Evolutionary conservation across 2,113 vertebrate genomes (phyloP), one percentile per base, ranked within the genome.

Genomic region (Myiozetetes cayanensis): DNA sequence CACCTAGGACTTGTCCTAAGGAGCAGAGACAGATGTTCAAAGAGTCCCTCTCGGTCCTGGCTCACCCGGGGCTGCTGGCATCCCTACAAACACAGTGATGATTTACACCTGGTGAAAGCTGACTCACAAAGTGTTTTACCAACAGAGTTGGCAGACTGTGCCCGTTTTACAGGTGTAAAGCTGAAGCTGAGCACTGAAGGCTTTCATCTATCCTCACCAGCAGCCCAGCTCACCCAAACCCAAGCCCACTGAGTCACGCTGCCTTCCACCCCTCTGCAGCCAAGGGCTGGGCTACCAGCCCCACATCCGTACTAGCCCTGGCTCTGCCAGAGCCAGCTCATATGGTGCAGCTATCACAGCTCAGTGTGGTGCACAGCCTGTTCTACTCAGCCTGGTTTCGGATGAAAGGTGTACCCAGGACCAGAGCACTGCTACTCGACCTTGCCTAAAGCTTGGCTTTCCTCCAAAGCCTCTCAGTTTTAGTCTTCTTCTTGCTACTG

Each of bases 251-350:
- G 90, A 77, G 22, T 41, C 44, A 22, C 5, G 24, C 14, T 62
- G 61, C 37, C 37, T 77, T 74, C 24, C 12, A 25, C 2, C 8
- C 12, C 1, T 31, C 73, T 75, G 30, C 25, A 82, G 58, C 21
- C 80, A 80, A 46, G 43, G 14, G 16, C 0, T 72, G 88, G 43
- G 72, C 31, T 58, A 14, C 10, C 50, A 85, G 58, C 35, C 35
- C 49, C 4, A 1, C 0, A 0, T 37, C 0, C 1, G 14, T 16
- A 13, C 12, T 3, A 87, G 78, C 41, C 22, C 27, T 24, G 37
- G 15, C 43, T 53, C 31, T 31, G 39, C 15, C 6, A 53, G 47
- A 68, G 20, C 49, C 25, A 39, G 12, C 30, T 58, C 3, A 0
- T 31, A 1, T 2, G 12, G 12, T 17, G 28, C 37, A 58, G 56